A percentile compares a stretch with the other conserved stretches of the same genome.
Conservation (phyloP, 2,113 vertebrate genomes). For the Dipodomys ordii region DNA sequence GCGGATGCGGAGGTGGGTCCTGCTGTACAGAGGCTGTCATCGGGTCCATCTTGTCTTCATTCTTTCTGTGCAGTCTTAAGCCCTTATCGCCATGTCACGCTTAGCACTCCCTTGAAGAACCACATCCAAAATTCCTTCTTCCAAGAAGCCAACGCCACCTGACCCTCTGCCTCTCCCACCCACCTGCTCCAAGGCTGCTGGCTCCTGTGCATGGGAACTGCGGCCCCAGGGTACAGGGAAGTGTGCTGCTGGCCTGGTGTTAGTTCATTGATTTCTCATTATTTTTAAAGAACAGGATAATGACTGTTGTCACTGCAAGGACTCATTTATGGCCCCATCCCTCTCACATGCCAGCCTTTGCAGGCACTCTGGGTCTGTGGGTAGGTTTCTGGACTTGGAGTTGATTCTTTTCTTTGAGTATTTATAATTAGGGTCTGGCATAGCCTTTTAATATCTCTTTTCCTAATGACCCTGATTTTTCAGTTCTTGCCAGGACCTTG, state of each 20-base stretch:
- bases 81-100: background rate
- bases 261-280: conserved; percentile 49
- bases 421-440: conserved; percentile 22
- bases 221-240: background rate
- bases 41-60: background rate
- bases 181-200: accelerated
- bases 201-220: background rate
- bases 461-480: background rate
- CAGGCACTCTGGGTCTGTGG: background rate
- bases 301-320: background rate
- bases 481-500: background rate
- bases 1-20: background rate
- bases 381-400: background rate
- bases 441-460: conserved; percentile 62
- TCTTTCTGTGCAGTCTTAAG: background rate
- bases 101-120: background rate
- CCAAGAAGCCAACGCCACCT: background rate
- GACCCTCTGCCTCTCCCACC: background rate
- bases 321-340: conserved; percentile 2
- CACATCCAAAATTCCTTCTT: background rate
- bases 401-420: background rate
- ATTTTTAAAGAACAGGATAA: conserved; percentile 50
- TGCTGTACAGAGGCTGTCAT: background rate
- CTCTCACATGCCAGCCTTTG: background rate
- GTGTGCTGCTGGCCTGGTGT: background rate